Percentiles rank a stretch among this genome's conserved stretches.
Conservation (phyloP, 2,113 vertebrate species). For the Tragelaphus imberbis region DNA sequence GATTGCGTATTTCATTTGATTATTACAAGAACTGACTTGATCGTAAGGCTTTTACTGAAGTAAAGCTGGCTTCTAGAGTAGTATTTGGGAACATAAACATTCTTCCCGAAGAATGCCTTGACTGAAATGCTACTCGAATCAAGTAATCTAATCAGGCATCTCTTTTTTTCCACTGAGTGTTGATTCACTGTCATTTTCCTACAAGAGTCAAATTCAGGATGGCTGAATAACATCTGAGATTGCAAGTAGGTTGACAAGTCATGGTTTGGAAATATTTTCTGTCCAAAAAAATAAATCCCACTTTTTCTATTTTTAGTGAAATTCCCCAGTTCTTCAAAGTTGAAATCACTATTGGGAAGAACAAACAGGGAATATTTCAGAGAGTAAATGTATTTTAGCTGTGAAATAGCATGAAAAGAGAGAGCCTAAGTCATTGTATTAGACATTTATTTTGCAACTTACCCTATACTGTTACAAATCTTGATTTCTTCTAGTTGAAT, state of each 20-base stretch:
- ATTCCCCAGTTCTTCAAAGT: not conserved
- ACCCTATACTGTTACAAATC: not conserved
- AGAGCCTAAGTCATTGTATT: not conserved
- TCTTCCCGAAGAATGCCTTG: not conserved
- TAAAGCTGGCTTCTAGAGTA: not conserved
- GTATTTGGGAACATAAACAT: not conserved
- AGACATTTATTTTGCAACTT: not conserved
- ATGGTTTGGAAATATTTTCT: not conserved
- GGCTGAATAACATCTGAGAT: not conserved
- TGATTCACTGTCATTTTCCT: not conserved
- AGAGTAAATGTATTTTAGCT: accelerated
- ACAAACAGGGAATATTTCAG: not conserved
- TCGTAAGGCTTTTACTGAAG: not conserved
- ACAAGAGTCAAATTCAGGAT: not conserved
- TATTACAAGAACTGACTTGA: not conserved
- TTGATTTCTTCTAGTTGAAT: not conserved
- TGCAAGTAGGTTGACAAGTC: not conserved
- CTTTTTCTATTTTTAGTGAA: not conserved
- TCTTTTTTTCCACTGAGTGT: not conserved
- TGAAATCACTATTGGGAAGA: not conserved
- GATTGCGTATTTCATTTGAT: not conserved
- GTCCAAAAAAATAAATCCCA: not conserved
- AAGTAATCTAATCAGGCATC: not conserved
- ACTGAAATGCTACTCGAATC: not conserved
- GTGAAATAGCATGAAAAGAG: not conserved